A percentile compares a stretch with the other conserved stretches of the same genome.
Evolutionary conservation across 2,797 vertebrate genomes (phyloP).

Genomic region (Urosaurus nigricauda): DNA sequence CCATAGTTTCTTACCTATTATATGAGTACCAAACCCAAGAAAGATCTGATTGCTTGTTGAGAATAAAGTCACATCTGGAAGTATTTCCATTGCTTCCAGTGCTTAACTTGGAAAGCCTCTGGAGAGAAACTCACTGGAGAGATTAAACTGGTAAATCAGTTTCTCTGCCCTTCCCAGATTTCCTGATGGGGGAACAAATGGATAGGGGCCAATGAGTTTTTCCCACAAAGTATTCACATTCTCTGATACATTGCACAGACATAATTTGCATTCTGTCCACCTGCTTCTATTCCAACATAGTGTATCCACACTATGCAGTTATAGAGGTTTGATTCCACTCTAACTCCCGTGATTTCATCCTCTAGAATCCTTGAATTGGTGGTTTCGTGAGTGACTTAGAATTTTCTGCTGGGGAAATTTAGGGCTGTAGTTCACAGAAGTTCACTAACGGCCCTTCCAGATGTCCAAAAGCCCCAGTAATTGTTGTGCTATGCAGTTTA

Average conservation of each 20-base stretch:
- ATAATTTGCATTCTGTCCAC: neutral
- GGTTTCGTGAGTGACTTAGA: no score
- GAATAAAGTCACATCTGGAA: conserved; percentile 24
- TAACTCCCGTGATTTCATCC: neutral
- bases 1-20: neutral
- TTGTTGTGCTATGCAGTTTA: no score
- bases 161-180: conserved; percentile 9
- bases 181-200: neutral
- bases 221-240: conserved; percentile 2
- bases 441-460: no score
- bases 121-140: neutral
- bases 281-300: neutral
- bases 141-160: neutral
- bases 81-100: conserved; percentile 24
- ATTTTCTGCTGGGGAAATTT: neutral
- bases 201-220: neutral
- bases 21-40: neutral
- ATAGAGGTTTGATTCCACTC: no score
- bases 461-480: no score
- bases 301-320: neutral
- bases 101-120: conserved; percentile 12
- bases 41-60: conserved; percentile 1
- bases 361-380: no score
- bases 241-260: conserved; percentile 21
- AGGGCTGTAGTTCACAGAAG: neutral